Base-by-base conservation (phyloP, 2,797 vertebrate genomes). In the Aeoliscus strigatus region DNA sequence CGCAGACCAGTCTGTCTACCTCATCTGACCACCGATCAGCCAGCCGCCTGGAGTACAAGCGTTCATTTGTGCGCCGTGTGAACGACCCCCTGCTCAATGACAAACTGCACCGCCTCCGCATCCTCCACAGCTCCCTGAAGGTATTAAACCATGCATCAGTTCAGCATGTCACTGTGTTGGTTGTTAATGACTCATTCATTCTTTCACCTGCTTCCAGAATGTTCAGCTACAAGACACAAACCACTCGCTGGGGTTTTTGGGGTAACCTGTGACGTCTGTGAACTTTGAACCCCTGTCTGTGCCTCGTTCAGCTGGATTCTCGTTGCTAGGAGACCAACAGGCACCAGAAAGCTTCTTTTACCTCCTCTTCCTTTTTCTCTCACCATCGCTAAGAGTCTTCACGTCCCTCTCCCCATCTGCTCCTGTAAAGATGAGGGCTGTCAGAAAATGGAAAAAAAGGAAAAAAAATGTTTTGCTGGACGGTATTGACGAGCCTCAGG, bases 91-190 rank as follows among this genome's bases (percentile, higher is more conserved):
- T 93, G 79, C 91, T 97, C 76, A 96, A 93, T 58, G 96, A 98
- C 80, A 98, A 98, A 80, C 90, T 98, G 39, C 95, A 98, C 79
- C 92, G 94, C 60, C 87, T 98, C 57, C 88, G 93, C 67, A 88
- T 97, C 81, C 92, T 98, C 62, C 91, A 95, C 77, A 96, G 93
- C 84, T 92, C 94, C 71, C 93, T 98, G 73, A 97, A 98, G 92
- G 96, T 98, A 88, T 67, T 17, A 23, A 23, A 7, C 16, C n/a
- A n/a, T n/a, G n/a, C n/a, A n/a, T n/a, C n/a, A n/a, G n/a, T n/a
- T n/a, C n/a, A n/a, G n/a, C n/a, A n/a, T n/a, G n/a, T n/a, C n/a
- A n/a, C n/a, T n/a, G n/a, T n/a, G n/a, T n/a, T n/a, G 1, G 27
- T 29, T 23, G 8, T 48, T 18, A 24, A 4, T 15, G 8, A 17